Conservation (phyloP, 2,888 invertebrate species). For the Conops quadrifasciatus region DNA sequence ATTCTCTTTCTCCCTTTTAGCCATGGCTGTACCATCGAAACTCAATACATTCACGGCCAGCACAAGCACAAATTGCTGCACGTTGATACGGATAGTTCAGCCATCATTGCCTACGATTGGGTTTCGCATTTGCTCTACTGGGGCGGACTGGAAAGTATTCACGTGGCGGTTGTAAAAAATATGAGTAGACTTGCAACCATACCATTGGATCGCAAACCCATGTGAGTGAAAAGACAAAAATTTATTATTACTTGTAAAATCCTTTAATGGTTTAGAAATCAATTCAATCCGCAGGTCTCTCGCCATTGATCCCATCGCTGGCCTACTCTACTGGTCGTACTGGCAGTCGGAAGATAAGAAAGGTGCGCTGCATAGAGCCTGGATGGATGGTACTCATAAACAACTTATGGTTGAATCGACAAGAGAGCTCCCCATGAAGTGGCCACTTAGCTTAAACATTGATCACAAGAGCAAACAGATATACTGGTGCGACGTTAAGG, state of each 20-base stretch:
- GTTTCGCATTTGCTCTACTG: constrained; percentile 84
- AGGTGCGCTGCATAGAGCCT: constrained; percentile 74
- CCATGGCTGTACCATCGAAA: constrained; percentile 70
- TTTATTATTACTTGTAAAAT: neutral
- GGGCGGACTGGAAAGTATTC: constrained; percentile 76
- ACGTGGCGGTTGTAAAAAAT: constrained; percentile 73
- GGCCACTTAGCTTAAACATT: constrained; percentile 82
- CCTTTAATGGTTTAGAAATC: neutral
- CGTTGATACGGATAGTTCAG: constrained; percentile 69
- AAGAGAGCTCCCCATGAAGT: constrained; percentile 68
- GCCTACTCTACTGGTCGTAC: constrained; percentile 81
- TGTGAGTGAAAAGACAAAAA: constrained; percentile 64
- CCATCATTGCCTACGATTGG: constrained; percentile 86
- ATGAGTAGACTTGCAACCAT: constrained; percentile 69
- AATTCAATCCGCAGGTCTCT: constrained; percentile 68
- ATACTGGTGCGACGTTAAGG: constrained; percentile 78
- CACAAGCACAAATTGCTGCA: constrained; percentile 69
- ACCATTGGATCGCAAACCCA: constrained; percentile 67
- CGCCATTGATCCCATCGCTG: constrained; percentile 73
- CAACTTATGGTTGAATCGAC: constrained; percentile 70
- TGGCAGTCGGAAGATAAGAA: constrained; percentile 68
- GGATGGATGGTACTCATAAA: constrained; percentile 78
- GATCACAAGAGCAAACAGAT: constrained; percentile 69
- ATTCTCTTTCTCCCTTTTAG: constrained; percentile 26
- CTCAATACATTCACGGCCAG: constrained; percentile 72